Base-by-base conservation (phyloP, 1,140 invertebrate genomes). In the Diploscapter pachys region DNA sequence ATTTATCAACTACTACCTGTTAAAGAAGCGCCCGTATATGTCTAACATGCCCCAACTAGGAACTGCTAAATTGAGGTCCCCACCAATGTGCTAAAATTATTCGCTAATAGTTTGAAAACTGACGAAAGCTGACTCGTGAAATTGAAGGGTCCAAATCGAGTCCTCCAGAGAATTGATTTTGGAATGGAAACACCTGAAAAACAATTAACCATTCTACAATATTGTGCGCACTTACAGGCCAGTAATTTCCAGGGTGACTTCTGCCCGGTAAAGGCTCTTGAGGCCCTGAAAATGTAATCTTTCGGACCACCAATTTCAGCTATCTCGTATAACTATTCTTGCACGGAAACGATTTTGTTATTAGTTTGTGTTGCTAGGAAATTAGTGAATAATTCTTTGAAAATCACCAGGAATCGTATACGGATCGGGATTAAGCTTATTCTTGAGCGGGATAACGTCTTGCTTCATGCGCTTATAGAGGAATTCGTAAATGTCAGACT, bases 11-110 rank as follows among this genome's bases (percentile, higher is more conserved):
- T 31, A 31, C 31, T 31, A 31, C 63, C 63, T 72, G 65, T 77
- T 77, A 62, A 77, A 77, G 71, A 77, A 77, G 48, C 76, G 72
- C 8, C 77, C 79, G 56, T 66, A 78, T 55, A 80, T 80, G 63
- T 80, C 79, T 55, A 80, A 9, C 51, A 80, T 79, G 4, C 79
- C 79, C 79, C 79, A 80, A 11, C 78, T 73, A n/a, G 79, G 79
- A 53, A 80, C 79, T 4, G 79, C 80, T 53, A 80, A 64, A 67
- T 80, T 80, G 5, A 80, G 55, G 55, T 80, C 79, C 53, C 79
- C 79, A 65, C 79, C 79, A 53, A 80, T 80, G 55, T 80, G 79
- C 52, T 73, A 78, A 59, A 73, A 61, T 57, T 57, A 70, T 49
- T 62, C 53, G 11, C 59, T 71, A n/a, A 52, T 53, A 63, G 59